Percentiles rank a stretch among this genome's conserved stretches.
Evolutionary conservation across 2,113 vertebrate species (phyloP).

Genomic region (Peromyscus polionotus): DNA sequence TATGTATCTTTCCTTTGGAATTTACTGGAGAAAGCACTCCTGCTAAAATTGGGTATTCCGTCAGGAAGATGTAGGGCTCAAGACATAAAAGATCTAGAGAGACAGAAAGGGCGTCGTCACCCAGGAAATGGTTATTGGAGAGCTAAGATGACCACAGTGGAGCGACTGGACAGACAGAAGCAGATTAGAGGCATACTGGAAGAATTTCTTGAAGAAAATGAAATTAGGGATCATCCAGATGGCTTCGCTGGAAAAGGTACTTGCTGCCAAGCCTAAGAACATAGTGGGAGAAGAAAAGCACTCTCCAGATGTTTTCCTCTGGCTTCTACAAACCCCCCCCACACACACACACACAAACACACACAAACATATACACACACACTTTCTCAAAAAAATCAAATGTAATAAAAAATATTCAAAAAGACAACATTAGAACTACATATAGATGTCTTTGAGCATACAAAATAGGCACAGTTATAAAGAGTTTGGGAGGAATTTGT

Average conservation of each 20-base stretch:
- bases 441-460: neutral
- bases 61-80: neutral
- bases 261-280: neutral
- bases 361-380: neutral
- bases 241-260: too few relatives aligned
- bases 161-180: neutral
- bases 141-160: neutral
- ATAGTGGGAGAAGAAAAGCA: neutral
- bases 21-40: slow-evolving; percentile 7
- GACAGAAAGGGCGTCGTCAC: neutral
- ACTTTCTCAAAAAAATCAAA: neutral
- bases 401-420: neutral
- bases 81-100: neutral
- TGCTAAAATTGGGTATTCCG: neutral
- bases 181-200: neutral
- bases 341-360: neutral
- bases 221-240: neutral
- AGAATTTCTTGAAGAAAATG: neutral
- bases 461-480: neutral
- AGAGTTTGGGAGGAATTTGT: neutral
- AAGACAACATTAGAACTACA: neutral
- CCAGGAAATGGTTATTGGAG: fast-evolving
- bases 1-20: neutral
- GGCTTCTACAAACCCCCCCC: neutral
- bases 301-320: neutral